phyloP scores from a whole-genome alignment of 1,140 invertebrate species.

The Pomacea maculata region DNA sequence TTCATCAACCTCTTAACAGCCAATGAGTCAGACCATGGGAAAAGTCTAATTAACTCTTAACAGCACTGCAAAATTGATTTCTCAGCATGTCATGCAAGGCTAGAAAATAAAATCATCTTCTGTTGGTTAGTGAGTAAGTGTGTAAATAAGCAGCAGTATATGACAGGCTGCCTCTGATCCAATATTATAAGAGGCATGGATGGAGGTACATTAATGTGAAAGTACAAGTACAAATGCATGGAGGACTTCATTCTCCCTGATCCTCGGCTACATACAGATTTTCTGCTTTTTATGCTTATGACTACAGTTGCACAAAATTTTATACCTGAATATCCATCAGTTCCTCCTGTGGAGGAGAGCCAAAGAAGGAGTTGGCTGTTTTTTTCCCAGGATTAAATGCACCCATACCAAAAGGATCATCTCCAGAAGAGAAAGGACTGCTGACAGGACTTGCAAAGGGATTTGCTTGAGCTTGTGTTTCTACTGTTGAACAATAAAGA shows the following conservation, averaged over 20 bases:
- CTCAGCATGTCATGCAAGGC: too few relatives aligned
- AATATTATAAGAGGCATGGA: too few relatives aligned
- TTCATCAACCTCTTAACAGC: too few relatives aligned
- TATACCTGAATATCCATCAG: conserved; percentile 36
- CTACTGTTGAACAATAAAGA: too few relatives aligned
- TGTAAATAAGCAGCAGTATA: too few relatives aligned
- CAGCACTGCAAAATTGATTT: too few relatives aligned
- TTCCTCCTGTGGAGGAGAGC: conserved; percentile 51
- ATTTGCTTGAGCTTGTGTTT: not conserved
- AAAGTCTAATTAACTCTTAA: too few relatives aligned
- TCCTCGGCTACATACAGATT: not conserved
- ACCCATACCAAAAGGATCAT: conserved; percentile 82
- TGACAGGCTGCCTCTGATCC: too few relatives aligned
- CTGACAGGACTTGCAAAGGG: conserved; percentile 30
- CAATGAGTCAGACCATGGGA: too few relatives aligned
- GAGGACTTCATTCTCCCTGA: not conserved
- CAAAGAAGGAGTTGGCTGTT: conserved; percentile 74
- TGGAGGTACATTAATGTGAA: too few relatives aligned
- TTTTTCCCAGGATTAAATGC: conserved; percentile 75
- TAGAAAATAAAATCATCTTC: too few relatives aligned
- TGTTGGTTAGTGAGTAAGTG: too few relatives aligned
- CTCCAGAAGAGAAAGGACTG: conserved; percentile 13
- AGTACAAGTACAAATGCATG: not conserved
- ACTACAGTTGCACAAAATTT: not conserved
- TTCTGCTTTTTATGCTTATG: not conserved